phyloP scores from a whole-genome alignment of 2,113 vertebrate genomes.

The Corythaixoides concolor region DNA sequence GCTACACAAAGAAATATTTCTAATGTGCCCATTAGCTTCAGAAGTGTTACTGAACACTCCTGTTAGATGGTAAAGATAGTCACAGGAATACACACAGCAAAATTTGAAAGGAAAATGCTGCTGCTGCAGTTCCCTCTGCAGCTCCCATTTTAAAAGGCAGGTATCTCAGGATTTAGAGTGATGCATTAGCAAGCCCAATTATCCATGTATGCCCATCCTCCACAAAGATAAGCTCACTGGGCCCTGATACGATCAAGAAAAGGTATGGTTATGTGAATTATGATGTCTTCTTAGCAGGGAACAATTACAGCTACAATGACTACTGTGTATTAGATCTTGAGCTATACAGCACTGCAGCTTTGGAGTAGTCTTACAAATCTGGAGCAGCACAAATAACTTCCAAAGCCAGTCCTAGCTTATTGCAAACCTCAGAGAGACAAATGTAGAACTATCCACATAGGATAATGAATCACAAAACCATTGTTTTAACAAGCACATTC shows the following conservation, averaged over 20 bases:
- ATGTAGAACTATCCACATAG: fast-evolving
- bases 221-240: neutral
- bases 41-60: neutral
- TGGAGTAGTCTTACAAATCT: neutral
- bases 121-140: neutral
- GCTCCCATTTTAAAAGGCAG: neutral
- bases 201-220: neutral
- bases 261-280: neutral
- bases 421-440: neutral
- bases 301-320: neutral
- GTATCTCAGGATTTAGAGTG: neutral
- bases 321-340: neutral
- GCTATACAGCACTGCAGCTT: neutral
- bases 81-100: neutral
- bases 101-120: neutral
- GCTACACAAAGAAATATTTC: neutral
- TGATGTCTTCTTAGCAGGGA: neutral
- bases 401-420: neutral
- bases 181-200: neutral
- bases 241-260: neutral
- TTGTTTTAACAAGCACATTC: neutral
- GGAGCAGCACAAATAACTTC: neutral
- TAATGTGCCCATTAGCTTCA: neutral
- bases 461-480: neutral
- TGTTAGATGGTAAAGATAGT: neutral